A percentile compares a stretch with the other conserved stretches of the same genome.
Conservation (phyloP, 2,113 vertebrate species). For the Tamias sibiricus region DNA sequence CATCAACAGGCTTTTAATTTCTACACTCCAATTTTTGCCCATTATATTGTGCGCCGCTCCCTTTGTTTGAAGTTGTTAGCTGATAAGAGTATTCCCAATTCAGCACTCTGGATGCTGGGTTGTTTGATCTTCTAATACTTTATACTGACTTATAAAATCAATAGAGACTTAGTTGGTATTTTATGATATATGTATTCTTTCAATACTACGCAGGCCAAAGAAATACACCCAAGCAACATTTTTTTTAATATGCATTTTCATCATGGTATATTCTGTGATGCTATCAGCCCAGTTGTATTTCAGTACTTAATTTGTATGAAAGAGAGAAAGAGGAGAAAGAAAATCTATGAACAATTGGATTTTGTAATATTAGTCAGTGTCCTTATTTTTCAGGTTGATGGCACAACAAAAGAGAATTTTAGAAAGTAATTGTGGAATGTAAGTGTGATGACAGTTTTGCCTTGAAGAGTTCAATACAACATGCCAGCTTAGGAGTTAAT, state of each 20-base stretch:
- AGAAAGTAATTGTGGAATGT: slow-evolving; percentile 65
- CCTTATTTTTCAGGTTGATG: slow-evolving; percentile 76
- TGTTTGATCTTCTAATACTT: slow-evolving; percentile 54
- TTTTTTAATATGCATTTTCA: slow-evolving; percentile 50
- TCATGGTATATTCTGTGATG: background rate
- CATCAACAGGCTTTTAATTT: slow-evolving; percentile 26
- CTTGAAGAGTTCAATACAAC: slow-evolving; percentile 58
- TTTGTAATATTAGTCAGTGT: slow-evolving; percentile 52
- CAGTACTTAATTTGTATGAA: slow-evolving; percentile 65
- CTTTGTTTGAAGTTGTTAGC: background rate
- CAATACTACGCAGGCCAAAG: background rate
- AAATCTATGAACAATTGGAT: slow-evolving; percentile 78
- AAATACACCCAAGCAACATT: background rate
- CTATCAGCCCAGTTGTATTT: slow-evolving; percentile 59
- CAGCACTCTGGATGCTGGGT: slow-evolving; percentile 4
- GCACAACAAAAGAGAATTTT: slow-evolving; percentile 67
- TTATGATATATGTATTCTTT: slow-evolving; percentile 63
- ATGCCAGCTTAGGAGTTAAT: slow-evolving; percentile 63
- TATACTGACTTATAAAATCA: slow-evolving; percentile 63
- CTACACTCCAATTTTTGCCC: background rate
- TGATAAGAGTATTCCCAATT: slow-evolving; percentile 29
- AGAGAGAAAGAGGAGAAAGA: slow-evolving; percentile 54
- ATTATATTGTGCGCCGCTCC: background rate
- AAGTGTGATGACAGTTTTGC: slow-evolving; percentile 63
- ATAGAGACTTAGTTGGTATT: slow-evolving; percentile 43